These are phyloP conservation scores for Erebia palarica DNA, from an alignment of 2,888 invertebrate genomes.

Conservation along the genomic window DNA sequence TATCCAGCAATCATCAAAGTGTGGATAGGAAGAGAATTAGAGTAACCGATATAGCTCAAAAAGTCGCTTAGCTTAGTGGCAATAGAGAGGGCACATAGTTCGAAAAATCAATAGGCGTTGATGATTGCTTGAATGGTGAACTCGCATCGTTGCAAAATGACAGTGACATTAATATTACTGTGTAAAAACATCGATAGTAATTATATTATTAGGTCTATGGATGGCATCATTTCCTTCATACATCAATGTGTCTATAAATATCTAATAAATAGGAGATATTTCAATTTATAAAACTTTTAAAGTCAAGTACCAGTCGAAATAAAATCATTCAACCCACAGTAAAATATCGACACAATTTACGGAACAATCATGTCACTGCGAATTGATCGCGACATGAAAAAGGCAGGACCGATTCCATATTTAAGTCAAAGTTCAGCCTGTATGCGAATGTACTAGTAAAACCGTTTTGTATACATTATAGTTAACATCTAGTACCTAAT, in stretches of 20 bases:
- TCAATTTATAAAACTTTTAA: slow-evolving; percentile 10
- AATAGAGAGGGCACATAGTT: no score
- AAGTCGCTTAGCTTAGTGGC: no score
- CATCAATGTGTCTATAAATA: neutral
- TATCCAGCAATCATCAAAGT: no score
- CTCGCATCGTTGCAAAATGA: no score
- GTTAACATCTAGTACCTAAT: neutral
- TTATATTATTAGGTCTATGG: no score
- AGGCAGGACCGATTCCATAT: slow-evolving; percentile 38
- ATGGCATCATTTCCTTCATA: neutral
- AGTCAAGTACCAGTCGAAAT: slow-evolving; percentile 13
- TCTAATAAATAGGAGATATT: slow-evolving; percentile 2
- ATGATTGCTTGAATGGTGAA: no score
- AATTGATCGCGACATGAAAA: slow-evolving; percentile 44
- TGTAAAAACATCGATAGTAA: no score
- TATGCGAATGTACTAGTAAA: slow-evolving; percentile 4
- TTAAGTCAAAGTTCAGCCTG: slow-evolving; percentile 40
- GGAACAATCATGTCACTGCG: slow-evolving; percentile 31
- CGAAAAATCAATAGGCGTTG: no score
- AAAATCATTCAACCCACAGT: slow-evolving; percentile 21
- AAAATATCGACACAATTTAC: slow-evolving; percentile 28
- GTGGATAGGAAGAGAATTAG: no score
- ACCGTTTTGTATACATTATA: neutral
- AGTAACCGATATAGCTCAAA: no score
- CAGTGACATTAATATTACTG: no score